Evolutionary conservation across 2,888 invertebrate species (phyloP).

Genomic region (Sesamia inferens): DNA sequence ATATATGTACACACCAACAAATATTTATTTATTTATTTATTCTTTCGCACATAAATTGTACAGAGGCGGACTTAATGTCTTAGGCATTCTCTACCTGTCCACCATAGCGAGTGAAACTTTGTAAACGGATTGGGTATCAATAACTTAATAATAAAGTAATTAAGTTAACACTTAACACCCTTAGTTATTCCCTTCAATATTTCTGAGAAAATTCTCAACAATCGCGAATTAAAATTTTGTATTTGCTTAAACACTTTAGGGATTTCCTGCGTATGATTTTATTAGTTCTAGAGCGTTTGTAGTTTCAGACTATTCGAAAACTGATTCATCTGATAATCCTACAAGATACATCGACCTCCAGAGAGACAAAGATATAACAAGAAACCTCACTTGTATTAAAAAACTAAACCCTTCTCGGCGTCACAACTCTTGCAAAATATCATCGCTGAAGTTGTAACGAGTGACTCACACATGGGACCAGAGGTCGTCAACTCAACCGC

Average conservation of each 20-base stretch:
- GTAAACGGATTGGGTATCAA: neutral
- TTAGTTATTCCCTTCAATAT: no score
- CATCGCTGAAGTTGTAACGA: slow-evolving; percentile 43
- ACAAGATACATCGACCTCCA: neutral
- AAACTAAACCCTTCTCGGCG: slow-evolving; percentile 5
- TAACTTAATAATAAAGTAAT: neutral
- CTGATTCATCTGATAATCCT: neutral
- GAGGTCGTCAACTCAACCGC: slow-evolving; percentile 51
- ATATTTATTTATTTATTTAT: no score
- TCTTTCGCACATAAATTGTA: no score
- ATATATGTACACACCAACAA: neutral
- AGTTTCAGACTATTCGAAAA: neutral
- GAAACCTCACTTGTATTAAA: neutral
- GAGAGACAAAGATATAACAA: neutral
- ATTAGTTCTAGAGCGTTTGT: neutral
- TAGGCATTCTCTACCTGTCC: no score
- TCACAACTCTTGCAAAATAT: slow-evolving; percentile 38
- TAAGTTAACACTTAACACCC: neutral
- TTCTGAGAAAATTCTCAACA: no score
- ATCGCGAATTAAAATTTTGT: no score
- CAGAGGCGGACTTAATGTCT: no score
- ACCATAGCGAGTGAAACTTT: neutral
- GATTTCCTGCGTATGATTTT: neutral
- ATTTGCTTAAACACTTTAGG: neutral
- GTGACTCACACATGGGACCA: slow-evolving; percentile 48